These are phyloP conservation scores for Cyphomyrmex costatus DNA, from an alignment of 1,140 invertebrate species.

Conservation along the genomic window DNA sequence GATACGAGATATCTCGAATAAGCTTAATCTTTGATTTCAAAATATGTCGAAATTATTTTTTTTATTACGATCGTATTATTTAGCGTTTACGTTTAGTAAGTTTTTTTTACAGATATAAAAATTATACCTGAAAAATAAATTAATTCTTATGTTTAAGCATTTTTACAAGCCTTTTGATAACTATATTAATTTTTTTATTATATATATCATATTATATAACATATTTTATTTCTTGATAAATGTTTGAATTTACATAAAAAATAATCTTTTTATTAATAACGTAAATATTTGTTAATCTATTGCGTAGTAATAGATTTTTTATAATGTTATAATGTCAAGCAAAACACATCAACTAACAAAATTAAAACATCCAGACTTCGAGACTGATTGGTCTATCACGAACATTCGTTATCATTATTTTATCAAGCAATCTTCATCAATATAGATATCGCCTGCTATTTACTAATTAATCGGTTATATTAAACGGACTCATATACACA, in stretches of 20 bases:
- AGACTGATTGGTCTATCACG: neutral
- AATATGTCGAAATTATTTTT: conserved; percentile 43
- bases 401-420: neutral
- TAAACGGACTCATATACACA: neutral
- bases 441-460: neutral
- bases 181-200: too few relatives aligned
- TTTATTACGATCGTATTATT: conserved; percentile 55
- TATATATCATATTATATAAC: too few relatives aligned
- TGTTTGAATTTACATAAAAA: neutral
- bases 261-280: neutral
- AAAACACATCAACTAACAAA: neutral
- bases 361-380: neutral
- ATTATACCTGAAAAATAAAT: neutral
- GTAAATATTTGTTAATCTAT: neutral
- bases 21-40: conserved; percentile 34
- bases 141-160: neutral
- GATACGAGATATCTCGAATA: conserved; percentile 37
- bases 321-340: neutral
- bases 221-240: neutral
- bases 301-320: neutral
- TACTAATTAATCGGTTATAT: neutral
- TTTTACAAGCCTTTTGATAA: too few relatives aligned
- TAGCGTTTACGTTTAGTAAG: conserved; percentile 12
- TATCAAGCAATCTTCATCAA: neutral
- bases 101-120: neutral